Base-by-base conservation (phyloP, 2,888 invertebrate species). In the Platycnemis pennipes region DNA sequence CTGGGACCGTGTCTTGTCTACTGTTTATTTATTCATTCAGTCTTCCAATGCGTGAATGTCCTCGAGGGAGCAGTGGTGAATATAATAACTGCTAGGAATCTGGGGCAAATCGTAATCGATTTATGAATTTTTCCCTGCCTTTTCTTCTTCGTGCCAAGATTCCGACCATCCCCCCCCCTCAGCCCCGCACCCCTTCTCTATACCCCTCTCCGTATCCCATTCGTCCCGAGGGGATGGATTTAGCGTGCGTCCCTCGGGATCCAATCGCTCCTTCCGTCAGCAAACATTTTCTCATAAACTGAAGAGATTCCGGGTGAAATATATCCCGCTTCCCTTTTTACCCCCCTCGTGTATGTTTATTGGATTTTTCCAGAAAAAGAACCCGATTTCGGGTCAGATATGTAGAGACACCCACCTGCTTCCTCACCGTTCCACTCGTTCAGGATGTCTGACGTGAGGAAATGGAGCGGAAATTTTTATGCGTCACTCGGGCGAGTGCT, bases 241-340 rank as follows among this genome's bases (percentile, higher is more conserved):
- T 77, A 16, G 16, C 11, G 37, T 11, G 13, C 13, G 37, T 8
- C 37, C 13, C 37, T 31, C 16, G 31, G 77, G 37, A 77, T 77
- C 37, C 11, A 31, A 77, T 37, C 77, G 77, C 37, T 77, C 4
- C 16, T 77, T 77, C 37, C 77, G 77, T 77, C 77, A 77, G 77
- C 77, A 77, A 77, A 77, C 77, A 77, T 77, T 77, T 77, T 77
- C 77, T 37, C 77, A 37, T 77, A 77, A 77, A 77, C 37, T 77
- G 77, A 37, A 77, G 63, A n/a, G 77, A 77, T 37, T 77, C 77
- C 37, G 77, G 37, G 31, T 77, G 77, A 77, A 77, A 16, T 37
- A 77, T 37, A 77, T 77, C 37, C 13, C 77, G 77, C 77, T 31
- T 77, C 31, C 37, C 77, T 77, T 77, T 77, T 77, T 77, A 37